phyloP scores from a whole-genome alignment of 2,888 invertebrate species.

The Phymatocera aterrima region DNA sequence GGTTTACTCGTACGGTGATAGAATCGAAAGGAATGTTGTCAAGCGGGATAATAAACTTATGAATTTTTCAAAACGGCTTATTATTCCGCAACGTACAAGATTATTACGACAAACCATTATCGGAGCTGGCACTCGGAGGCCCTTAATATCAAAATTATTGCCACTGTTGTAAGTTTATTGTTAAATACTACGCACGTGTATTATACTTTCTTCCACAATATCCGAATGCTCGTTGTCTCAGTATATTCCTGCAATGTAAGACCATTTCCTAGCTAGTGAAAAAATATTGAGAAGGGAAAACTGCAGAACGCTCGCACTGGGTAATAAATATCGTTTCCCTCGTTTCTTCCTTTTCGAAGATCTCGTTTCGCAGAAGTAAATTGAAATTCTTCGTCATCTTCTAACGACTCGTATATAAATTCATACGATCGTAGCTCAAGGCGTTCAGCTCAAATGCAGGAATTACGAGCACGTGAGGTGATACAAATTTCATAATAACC shows the following conservation, averaged over 20 bases:
- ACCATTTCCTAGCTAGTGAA: neutral
- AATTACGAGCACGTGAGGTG: neutral
- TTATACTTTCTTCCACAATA: neutral
- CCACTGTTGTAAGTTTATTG: neutral
- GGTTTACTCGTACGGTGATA: neutral
- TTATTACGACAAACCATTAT: neutral
- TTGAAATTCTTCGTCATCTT: neutral
- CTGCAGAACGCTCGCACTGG: neutral
- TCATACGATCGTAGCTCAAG: neutral
- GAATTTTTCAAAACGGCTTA: conserved; percentile 12
- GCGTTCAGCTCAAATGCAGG: neutral
- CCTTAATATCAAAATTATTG: neutral
- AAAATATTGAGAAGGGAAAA: neutral
- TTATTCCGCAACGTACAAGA: conserved; percentile 21
- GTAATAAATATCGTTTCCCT: neutral
- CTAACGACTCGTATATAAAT: neutral
- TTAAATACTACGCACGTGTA: neutral
- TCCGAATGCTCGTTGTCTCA: too few species aligned
- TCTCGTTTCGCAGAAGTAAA: neutral
- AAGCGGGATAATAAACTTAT: conserved; percentile 39
- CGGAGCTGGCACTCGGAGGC: neutral
- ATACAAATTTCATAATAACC: conserved; percentile 14
- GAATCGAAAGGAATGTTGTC: conserved; percentile 9
- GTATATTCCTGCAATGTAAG: too few species aligned
- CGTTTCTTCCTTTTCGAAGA: neutral